Evolutionary conservation across 2,113 vertebrate genomes (phyloP), one percentile per base, ranked within the genome.

Genomic region (Jacana jacana): DNA sequence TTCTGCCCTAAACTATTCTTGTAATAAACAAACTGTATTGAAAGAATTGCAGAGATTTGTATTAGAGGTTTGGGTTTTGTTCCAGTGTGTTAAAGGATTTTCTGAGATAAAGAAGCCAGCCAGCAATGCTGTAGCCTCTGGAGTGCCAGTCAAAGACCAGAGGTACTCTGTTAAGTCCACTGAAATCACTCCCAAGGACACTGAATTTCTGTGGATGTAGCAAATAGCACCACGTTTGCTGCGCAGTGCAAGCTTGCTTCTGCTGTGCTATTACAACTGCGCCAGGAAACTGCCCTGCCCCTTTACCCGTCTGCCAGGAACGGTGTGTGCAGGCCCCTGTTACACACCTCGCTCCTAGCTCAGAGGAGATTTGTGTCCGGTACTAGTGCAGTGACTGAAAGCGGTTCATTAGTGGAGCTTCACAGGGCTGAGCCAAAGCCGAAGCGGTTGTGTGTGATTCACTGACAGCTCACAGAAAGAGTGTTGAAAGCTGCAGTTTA

Each of bases 161-260:
- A 37, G 10, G 17, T 65, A 35, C 44, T 35, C n/a, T 37, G 3
- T n/a, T 58, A 46, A 83, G 51, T 44, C 64, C 40, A 8, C n/a
- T 18, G 63, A 12, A n/a, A 52, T 65, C 33, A 5, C 30, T 49
- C 37, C 37, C 7, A 39, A 48, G 31, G 10, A 5, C 31, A 6
- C 14, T 39, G 33, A 1, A 1, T 66, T 63, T 40, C 40, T 58
- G 27, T 18, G 42, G 4, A 24, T 1, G n/a, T 20, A 27, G 30
- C 33, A 17, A 33, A 15, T 11, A 46, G 8, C 33, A 9, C 54
- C 24, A 1, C 2, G 0, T 14, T 11, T 2, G 0, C 46, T 13
- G 12, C 10, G 30, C 22, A 9, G 42, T 3, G 12, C 16, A 8
- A 49, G 20, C 51, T 61, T 40, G 9, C 11, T 77, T 33, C 71